Evolutionary conservation across 1,140 invertebrate genomes (phyloP).

Genomic region (Zaprionus camerounensis): DNA sequence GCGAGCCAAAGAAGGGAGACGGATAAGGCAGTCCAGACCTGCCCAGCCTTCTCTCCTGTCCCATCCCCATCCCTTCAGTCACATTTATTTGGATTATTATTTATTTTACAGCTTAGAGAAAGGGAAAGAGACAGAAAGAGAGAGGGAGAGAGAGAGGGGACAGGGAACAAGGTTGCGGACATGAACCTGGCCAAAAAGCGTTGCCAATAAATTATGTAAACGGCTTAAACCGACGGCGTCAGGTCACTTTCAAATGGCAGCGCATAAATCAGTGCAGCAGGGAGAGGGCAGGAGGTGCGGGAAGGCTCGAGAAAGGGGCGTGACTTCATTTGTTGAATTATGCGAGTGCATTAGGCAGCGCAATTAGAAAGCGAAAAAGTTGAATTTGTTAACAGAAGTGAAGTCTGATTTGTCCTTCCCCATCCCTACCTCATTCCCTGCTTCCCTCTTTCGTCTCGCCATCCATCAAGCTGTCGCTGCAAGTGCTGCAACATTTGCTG

Average conservation of each 20-base stretch:
- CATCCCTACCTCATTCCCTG: background rate
- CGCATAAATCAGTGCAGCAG: constrained; percentile 57
- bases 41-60: background rate
- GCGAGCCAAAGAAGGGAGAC: constrained; percentile 31
- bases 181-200: constrained; percentile 28
- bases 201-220: constrained; percentile 76
- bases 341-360: constrained; percentile 39
- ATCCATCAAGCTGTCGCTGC: constrained; percentile 65
- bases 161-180: constrained; percentile 1
- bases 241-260: constrained; percentile 50
- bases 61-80: constrained; percentile 16
- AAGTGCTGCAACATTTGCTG: constrained; percentile 78
- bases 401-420: too few species aligned
- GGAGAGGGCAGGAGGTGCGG: background rate
- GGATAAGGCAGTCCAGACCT: background rate
- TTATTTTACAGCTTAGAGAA: constrained; percentile 58
- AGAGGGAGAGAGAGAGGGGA: background rate
- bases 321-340: constrained; percentile 46
- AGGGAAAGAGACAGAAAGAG: background rate
- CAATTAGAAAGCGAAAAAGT: constrained; percentile 42
- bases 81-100: constrained; percentile 74
- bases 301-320: background rate
- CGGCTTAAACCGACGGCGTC: constrained; percentile 57
- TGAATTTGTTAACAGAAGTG: background rate
- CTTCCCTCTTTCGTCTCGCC: background rate